phyloP scores from a whole-genome alignment of 2,113 vertebrate species.

The Lycaon pictus region DNA sequence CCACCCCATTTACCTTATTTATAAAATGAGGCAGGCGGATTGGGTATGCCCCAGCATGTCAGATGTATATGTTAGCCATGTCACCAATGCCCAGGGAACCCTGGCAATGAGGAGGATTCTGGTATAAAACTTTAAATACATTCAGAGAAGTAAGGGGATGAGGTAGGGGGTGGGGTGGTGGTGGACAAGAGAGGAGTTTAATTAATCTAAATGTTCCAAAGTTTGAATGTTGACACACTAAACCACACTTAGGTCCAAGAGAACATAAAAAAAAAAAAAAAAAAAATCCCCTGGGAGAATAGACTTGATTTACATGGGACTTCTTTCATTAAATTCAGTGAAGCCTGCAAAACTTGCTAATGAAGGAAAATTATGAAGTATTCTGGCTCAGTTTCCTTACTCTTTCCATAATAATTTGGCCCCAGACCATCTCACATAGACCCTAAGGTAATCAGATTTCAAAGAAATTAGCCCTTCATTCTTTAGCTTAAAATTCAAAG shows the following conservation, averaged over 20 bases:
- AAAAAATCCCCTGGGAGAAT: constrained; percentile 43
- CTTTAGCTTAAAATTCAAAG: constrained; percentile 35
- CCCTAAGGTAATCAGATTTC: constrained; percentile 73
- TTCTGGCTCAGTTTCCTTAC: constrained; percentile 75
- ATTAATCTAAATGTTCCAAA: constrained; percentile 76
- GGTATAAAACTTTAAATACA: constrained; percentile 16
- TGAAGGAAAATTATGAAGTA: constrained; percentile 81
- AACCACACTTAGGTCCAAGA: constrained; percentile 67
- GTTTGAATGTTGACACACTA: constrained; percentile 73
- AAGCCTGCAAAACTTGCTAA: constrained; percentile 81
- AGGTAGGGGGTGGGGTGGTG: background rate
- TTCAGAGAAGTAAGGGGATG: constrained; percentile 10
- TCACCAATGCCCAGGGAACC: background rate
- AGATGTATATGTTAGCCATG: background rate
- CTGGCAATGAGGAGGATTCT: background rate
- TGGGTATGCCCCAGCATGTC: background rate
- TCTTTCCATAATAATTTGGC: constrained; percentile 78
- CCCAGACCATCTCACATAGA: constrained; percentile 67
- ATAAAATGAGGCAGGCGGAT: constrained; percentile 46
- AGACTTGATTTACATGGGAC: constrained; percentile 77
- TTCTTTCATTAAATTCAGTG: constrained; percentile 73
- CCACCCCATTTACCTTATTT: background rate
- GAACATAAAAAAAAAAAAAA: background rate
- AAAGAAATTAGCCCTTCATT: constrained; percentile 68
- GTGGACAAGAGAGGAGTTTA: constrained; percentile 59